phyloP scores from a whole-genome alignment of 2,888 invertebrate genomes.

The Latrodectus elegans region DNA sequence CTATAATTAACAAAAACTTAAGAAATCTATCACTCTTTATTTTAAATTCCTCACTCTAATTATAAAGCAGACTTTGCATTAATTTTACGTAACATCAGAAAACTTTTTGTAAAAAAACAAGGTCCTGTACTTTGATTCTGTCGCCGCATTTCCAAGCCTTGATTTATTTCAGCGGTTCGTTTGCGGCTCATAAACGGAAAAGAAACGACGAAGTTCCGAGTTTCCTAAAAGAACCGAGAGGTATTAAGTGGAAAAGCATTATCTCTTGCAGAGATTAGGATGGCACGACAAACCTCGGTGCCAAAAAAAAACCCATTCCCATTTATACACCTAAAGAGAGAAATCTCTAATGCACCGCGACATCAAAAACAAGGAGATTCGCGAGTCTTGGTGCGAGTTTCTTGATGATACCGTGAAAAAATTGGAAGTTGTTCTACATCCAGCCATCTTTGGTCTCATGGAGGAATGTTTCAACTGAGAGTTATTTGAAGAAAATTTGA shows the following conservation, averaged over 20 bases:
- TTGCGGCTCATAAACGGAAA: neutral
- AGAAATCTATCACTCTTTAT: too few species aligned
- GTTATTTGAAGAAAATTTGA: neutral
- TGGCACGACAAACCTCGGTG: constrained; percentile 24
- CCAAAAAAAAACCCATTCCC: constrained; percentile 53
- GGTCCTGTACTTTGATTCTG: neutral
- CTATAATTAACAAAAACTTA: too few species aligned
- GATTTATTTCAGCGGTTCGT: constrained; percentile 2
- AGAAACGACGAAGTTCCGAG: neutral
- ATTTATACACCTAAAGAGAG: constrained; percentile 54
- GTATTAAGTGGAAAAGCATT: constrained; percentile 66
- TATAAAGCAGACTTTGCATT: too few species aligned
- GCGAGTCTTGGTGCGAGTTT: constrained; percentile 4
- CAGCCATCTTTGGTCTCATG: constrained; percentile 20
- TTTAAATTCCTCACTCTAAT: too few species aligned
- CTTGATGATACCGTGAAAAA: constrained; percentile 25
- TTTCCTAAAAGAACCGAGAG: constrained; percentile 5
- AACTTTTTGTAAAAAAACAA: neutral
- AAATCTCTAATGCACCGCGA: constrained; percentile 52
- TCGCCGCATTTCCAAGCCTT: neutral
- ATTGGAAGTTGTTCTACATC: neutral
- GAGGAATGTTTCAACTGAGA: neutral
- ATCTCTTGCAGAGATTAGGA: constrained; percentile 54
- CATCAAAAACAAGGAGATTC: constrained; percentile 44
- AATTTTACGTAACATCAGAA: neutral